phyloP scores from a whole-genome alignment of 2,797 vertebrate species.

The Falco peregrinus region DNA sequence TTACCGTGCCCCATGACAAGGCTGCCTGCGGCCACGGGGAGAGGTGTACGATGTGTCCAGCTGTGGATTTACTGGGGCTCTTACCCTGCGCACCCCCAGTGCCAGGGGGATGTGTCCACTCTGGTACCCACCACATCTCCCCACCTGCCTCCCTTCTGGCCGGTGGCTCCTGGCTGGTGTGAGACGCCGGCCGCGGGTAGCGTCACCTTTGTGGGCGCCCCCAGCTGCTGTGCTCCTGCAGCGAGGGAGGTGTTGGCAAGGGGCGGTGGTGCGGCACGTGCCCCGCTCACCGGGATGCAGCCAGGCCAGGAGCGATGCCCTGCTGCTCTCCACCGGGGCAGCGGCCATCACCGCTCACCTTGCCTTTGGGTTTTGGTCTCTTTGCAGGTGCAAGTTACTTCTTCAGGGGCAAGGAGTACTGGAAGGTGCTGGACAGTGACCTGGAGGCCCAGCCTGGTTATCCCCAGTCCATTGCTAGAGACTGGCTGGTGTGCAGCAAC shows the following conservation, averaged over 20 bases:
- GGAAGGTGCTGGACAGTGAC: slow-evolving; percentile 87
- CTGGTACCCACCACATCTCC: not conserved
- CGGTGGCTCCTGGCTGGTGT: not conserved
- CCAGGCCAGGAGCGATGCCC: not conserved
- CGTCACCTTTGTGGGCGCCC: not conserved
- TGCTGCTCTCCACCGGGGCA: not conserved
- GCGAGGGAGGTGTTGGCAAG: not conserved
- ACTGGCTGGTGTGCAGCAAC: slow-evolving; percentile 92
- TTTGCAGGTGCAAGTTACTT: slow-evolving; percentile 90
- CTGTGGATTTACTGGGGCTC: not conserved
- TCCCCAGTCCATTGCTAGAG: slow-evolving; percentile 86
- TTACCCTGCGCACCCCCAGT: no score
- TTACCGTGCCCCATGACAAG: not conserved
- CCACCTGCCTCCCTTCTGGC: fast-evolving
- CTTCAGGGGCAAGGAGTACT: slow-evolving; percentile 94
- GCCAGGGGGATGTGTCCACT: not conserved
- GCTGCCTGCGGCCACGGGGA: not conserved
- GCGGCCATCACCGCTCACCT: fast-evolving
- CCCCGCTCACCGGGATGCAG: fast-evolving
- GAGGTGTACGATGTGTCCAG: not conserved
- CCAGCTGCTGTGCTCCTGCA: not conserved
- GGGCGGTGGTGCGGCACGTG: fast-evolving
- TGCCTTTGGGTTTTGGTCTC: not conserved
- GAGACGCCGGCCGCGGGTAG: fast-evolving
- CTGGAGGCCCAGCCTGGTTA: slow-evolving; percentile 86